A percentile compares a stretch with the other conserved stretches of the same genome.
Conservation (phyloP, 2,113 vertebrate species). For the Caloenas nicobarica region DNA sequence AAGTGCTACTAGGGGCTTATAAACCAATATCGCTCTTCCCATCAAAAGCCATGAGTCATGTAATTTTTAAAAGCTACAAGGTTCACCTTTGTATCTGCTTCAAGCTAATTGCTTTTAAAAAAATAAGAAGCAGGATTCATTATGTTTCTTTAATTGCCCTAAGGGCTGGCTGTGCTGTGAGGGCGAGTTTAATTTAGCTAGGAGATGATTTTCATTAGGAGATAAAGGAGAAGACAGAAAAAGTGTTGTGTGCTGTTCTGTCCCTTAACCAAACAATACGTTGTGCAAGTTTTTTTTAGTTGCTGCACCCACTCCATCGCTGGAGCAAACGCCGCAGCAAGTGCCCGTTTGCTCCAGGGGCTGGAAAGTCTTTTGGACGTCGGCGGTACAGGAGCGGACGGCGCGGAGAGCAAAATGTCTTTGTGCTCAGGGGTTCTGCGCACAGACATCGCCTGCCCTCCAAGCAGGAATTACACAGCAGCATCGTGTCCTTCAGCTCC, state of each 20-base stretch:
- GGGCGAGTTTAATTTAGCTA: neutral
- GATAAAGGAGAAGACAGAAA: neutral
- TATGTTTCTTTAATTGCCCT: neutral
- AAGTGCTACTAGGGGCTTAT: neutral
- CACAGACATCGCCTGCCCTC: no score
- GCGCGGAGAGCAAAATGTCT: neutral
- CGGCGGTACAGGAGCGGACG: fast-evolving
- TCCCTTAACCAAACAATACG: neutral
- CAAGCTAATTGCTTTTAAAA: neutral
- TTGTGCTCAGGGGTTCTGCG: neutral
- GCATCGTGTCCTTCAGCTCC: neutral
- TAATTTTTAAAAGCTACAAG: neutral
- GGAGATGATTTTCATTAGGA: neutral
- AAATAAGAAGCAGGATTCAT: neutral
- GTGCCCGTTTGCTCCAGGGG: fast-evolving
- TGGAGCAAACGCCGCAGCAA: fast-evolving
- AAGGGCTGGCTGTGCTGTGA: neutral
- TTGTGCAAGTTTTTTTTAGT: neutral
- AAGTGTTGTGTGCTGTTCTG: neutral
- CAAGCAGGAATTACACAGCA: neutral
- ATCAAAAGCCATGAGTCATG: neutral
- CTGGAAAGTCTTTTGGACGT: neutral
- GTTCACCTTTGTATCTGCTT: neutral
- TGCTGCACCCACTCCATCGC: neutral
- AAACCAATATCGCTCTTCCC: neutral